Conservation (phyloP, 1,140 invertebrate species). For the Magallana gigas region DNA sequence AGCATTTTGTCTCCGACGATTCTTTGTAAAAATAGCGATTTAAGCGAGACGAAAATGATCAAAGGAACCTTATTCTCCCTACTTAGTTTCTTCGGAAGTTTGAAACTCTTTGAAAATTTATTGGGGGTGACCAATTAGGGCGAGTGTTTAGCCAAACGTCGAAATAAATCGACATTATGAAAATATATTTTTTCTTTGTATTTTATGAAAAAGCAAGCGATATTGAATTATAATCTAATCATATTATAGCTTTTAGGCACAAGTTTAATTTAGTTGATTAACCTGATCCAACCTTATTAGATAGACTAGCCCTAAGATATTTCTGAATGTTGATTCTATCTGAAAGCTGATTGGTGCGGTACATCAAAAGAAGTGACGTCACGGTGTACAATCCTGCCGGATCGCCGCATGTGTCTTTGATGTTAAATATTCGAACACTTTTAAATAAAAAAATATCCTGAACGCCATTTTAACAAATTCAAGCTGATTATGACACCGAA, state of each 20-base stretch:
- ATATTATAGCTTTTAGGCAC: neutral
- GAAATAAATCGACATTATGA: neutral
- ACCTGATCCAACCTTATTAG: conserved; percentile 18
- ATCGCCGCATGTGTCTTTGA: conserved; percentile 73
- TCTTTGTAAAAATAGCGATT: conserved; percentile 40
- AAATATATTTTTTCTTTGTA: neutral
- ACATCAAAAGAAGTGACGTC: conserved; percentile 70
- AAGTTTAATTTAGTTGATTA: conserved; percentile 4
- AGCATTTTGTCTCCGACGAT: conserved; percentile 26
- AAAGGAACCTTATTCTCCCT: conserved; percentile 57
- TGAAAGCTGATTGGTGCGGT: conserved; percentile 73
- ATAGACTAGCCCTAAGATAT: conserved; percentile 64
- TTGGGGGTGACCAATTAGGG: conserved; percentile 30
- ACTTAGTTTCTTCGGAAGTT: conserved; percentile 62
- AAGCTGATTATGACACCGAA: conserved; percentile 38
- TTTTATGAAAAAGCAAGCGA: neutral
- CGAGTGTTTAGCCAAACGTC: neutral
- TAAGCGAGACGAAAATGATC: conserved; percentile 19
- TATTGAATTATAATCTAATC: too few species aligned
- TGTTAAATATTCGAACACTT: conserved; percentile 65
- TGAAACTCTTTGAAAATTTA: conserved; percentile 47
- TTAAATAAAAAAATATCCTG: conserved; percentile 23
- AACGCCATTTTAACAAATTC: neutral
- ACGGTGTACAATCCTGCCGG: conserved; percentile 69
- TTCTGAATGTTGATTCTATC: conserved; percentile 72